Percentiles rank a stretch among this genome's conserved stretches.
Evolutionary conservation across 2,888 invertebrate genomes (phyloP).

Genomic region (Cantharis lateralis): DNA sequence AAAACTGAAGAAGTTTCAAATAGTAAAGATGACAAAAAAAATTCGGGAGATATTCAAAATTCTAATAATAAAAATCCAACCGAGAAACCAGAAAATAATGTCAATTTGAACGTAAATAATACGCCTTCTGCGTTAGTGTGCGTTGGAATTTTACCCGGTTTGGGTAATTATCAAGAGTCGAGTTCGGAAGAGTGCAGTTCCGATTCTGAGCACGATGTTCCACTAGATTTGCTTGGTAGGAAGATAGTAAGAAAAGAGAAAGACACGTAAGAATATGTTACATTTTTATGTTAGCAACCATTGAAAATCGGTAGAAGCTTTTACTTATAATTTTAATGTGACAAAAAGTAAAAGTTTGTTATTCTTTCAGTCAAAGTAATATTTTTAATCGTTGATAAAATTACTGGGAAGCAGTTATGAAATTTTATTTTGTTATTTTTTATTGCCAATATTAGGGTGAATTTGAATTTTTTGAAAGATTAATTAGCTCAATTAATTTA

Average conservation of each 20-base stretch:
- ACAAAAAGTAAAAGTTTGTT: background rate
- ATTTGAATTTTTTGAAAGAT: background rate
- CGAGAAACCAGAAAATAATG: background rate
- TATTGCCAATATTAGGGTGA: no score
- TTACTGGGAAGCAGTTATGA: background rate
- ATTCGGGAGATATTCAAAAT: conserved; percentile 15
- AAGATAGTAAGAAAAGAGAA: conserved; percentile 38
- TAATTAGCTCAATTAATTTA: background rate
- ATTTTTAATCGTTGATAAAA: background rate
- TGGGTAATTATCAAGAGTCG: conserved; percentile 78
- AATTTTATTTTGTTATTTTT: no score
- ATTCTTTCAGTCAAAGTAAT: background rate
- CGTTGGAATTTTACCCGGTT: conserved; percentile 81
- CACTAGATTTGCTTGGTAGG: conserved; percentile 49
- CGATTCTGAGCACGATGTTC: conserved; percentile 69
- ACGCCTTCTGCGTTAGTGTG: conserved; percentile 62
- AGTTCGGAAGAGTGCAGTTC: conserved; percentile 70
- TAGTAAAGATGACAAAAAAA: conserved; percentile 20
- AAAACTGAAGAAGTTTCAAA: conserved; percentile 24
- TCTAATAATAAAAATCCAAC: background rate
- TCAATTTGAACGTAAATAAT: conserved; percentile 26
- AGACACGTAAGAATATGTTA: conserved; percentile 25
- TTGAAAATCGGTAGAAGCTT: background rate
- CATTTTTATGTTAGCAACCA: background rate
- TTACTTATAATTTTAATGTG: background rate